These are phyloP conservation scores for Beris chalybata DNA, from an alignment of 2,888 invertebrate genomes.

Conservation along the genomic window DNA sequence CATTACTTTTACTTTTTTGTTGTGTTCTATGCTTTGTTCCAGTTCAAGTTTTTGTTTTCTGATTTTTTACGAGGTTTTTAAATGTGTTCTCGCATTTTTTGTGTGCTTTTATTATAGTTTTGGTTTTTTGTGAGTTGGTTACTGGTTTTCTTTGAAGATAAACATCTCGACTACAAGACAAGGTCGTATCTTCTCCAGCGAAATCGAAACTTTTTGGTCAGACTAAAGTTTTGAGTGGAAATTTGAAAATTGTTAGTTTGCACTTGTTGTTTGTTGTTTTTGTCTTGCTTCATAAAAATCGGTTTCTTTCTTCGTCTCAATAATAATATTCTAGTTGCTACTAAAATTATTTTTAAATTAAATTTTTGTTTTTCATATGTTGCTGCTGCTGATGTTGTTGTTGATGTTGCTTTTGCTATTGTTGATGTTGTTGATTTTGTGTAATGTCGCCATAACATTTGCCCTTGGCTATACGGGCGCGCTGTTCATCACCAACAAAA, in stretches of 20 bases:
- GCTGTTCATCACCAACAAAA: slow-evolving; percentile 73
- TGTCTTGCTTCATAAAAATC: slow-evolving; percentile 32
- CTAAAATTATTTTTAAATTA: slow-evolving; percentile 31
- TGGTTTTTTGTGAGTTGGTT: background rate
- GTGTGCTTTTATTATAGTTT: slow-evolving; percentile 14
- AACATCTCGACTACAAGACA: slow-evolving; percentile 9
- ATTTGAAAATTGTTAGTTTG: slow-evolving; percentile 37
- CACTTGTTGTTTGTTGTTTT: slow-evolving; percentile 27
- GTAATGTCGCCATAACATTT: slow-evolving; percentile 37
- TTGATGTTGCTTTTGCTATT: slow-evolving; percentile 21
- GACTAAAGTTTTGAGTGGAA: slow-evolving; percentile 38
- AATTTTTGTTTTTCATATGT: slow-evolving; percentile 25
- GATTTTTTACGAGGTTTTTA: background rate
- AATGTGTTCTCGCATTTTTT: background rate
- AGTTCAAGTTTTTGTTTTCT: background rate
- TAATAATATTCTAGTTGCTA: slow-evolving; percentile 27
- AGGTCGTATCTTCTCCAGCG: slow-evolving; percentile 16
- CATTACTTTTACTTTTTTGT: slow-evolving; percentile 30
- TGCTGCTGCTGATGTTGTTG: slow-evolving; percentile 26
- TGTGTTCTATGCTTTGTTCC: slow-evolving; percentile 13
- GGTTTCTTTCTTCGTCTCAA: slow-evolving; percentile 25
- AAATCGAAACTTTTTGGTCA: slow-evolving; percentile 34
- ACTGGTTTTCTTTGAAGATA: slow-evolving; percentile 3
- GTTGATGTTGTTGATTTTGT: slow-evolving; percentile 5
- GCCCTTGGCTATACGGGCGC: slow-evolving; percentile 39